These are phyloP conservation scores for Hydractinia echinata DNA, from an alignment of 30 jellyfish, hydroid and myxozoan genomes.

Conservation along the genomic window DNA sequence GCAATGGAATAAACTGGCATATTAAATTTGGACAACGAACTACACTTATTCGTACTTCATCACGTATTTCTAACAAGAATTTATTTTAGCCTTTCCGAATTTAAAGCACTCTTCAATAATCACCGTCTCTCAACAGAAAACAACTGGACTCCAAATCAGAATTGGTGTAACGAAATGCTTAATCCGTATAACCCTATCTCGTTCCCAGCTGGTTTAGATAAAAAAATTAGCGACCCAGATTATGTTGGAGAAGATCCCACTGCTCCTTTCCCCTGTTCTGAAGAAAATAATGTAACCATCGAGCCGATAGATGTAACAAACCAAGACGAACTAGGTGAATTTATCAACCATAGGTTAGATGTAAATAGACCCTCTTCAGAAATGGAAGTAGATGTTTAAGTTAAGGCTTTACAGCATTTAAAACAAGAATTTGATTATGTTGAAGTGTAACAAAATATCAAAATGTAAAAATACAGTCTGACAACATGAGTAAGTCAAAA, in stretches of 20 bases:
- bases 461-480: too few species aligned
- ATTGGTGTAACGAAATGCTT: conserved; percentile 31
- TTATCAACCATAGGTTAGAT: conserved; percentile 23
- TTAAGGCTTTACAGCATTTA: neutral
- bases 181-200: conserved; percentile 7
- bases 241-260: conserved; percentile 14
- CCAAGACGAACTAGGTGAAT: too few species aligned
- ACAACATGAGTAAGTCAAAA: too few species aligned
- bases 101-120: conserved; percentile 3
- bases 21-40: conserved; percentile 26
- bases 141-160: conserved; percentile 44
- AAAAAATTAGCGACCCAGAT: neutral
- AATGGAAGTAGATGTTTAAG: conserved; percentile 19
- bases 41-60: conserved; percentile 31
- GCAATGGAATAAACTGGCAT: conserved; percentile 56
- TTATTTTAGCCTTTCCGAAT: conserved; percentile 14
- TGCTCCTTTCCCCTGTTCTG: conserved; percentile 2
- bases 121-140: conserved; percentile 41
- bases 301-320: too few species aligned
- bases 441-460: too few species aligned
- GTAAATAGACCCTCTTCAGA: conserved; percentile 24
- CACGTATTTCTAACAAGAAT: conserved; percentile 20
- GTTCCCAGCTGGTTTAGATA: neutral
- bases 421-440: neutral
- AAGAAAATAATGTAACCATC: neutral